Evolutionary conservation across 2,113 vertebrate genomes (phyloP).

Genomic region (Procapra przewalskii): DNA sequence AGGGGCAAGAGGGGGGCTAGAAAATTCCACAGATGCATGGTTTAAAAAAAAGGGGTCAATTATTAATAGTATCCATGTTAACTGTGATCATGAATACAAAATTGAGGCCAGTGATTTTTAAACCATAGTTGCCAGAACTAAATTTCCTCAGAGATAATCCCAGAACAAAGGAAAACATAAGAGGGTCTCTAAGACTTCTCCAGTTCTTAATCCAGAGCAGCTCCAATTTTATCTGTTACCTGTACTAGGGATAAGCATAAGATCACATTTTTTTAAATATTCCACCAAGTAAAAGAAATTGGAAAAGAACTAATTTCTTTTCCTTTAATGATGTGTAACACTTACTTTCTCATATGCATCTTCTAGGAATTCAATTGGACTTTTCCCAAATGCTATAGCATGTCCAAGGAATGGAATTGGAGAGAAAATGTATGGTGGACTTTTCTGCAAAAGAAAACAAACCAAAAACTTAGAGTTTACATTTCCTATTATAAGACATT

Average conservation of each 20-base stretch:
- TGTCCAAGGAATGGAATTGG: conserved; percentile 94
- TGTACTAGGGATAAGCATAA: background rate
- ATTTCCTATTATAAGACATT: background rate
- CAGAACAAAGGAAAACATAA: background rate
- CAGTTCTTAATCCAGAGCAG: background rate
- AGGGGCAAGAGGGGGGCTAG: background rate
- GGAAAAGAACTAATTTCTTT: conserved; percentile 1
- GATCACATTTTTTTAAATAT: background rate
- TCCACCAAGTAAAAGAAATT: background rate
- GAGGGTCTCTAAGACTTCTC: background rate
- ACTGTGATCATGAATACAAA: background rate
- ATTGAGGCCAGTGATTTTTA: background rate
- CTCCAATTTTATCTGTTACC: background rate
- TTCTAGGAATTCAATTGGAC: conserved; percentile 96
- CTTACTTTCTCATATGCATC: conserved; percentile 93
- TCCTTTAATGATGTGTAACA: conserved; percentile 18
- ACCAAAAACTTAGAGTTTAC: background rate
- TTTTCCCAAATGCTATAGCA: conserved; percentile 93
- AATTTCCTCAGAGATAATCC: background rate
- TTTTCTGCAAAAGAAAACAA: conserved; percentile 82
- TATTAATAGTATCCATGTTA: background rate
- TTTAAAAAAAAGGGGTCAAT: background rate
- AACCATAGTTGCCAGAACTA: background rate
- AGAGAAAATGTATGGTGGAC: conserved; percentile 92
- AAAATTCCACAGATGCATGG: background rate